Evolutionary conservation across 2,113 vertebrate species (phyloP).

Genomic region (Tragelaphus scriptus): DNA sequence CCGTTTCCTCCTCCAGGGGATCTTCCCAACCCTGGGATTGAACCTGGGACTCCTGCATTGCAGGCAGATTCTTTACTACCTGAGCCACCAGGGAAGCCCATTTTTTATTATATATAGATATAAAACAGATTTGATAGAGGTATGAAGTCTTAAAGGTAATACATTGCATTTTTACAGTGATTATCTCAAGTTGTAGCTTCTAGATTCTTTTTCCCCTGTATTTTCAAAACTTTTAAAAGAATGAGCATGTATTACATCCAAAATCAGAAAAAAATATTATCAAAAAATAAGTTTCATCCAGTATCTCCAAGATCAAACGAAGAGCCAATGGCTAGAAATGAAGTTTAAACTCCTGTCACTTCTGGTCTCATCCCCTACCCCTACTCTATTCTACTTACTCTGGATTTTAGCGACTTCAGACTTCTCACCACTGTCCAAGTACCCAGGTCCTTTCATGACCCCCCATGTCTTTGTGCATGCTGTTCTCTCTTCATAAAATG

Average conservation of each 20-base stretch:
- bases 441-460: background rate
- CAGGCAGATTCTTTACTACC: background rate
- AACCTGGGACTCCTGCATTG: background rate
- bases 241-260: background rate
- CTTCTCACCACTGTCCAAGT: background rate
- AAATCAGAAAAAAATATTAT: background rate
- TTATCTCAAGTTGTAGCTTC: background rate
- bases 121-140: background rate
- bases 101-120: background rate
- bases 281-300: background rate
- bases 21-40: background rate
- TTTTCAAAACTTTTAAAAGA: constrained; percentile 19
- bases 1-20: background rate
- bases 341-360: background rate
- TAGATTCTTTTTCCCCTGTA: background rate
- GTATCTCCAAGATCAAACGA: background rate
- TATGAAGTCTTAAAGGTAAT: background rate
- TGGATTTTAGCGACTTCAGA: background rate
- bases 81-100: background rate
- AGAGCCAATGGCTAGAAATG: background rate
- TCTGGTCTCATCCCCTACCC: background rate
- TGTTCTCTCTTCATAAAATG: background rate
- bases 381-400: background rate
- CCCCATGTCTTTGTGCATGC: background rate
- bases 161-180: background rate